These are phyloP conservation scores for Melieria crassipennis DNA, from an alignment of 2,888 invertebrate genomes.

Conservation along the genomic window DNA sequence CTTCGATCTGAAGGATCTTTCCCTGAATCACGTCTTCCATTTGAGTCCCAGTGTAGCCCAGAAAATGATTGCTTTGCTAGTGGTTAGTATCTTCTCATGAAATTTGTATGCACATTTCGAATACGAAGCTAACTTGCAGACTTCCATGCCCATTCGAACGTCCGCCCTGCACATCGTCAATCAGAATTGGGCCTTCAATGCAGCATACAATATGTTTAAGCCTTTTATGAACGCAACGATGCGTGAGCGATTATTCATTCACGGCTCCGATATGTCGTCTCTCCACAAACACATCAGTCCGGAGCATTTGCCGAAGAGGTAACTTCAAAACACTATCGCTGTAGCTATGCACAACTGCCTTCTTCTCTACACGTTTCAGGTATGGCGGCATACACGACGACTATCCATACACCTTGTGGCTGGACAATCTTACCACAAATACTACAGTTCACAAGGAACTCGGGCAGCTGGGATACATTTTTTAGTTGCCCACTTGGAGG, in stretches of 20 bases:
- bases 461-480: slow-evolving; percentile 72
- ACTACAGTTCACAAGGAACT: slow-evolving; percentile 72
- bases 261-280: slow-evolving; percentile 77
- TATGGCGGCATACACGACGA: slow-evolving; percentile 72
- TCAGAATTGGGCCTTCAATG: slow-evolving; percentile 84
- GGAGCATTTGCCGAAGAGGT: slow-evolving; percentile 74
- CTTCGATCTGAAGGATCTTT: slow-evolving; percentile 78
- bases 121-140: slow-evolving; percentile 65
- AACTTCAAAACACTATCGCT: neutral
- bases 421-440: slow-evolving; percentile 71
- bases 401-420: slow-evolving; percentile 79
- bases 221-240: slow-evolving; percentile 77
- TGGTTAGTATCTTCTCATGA: slow-evolving; percentile 68
- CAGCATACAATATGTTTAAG: slow-evolving; percentile 80
- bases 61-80: slow-evolving; percentile 75
- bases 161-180: slow-evolving; percentile 81
- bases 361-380: slow-evolving; percentile 42
- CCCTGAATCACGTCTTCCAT: slow-evolving; percentile 77
- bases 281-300: slow-evolving; percentile 79
- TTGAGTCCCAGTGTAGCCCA: slow-evolving; percentile 77
- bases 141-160: slow-evolving; percentile 78
- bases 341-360: neutral
- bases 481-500: slow-evolving; percentile 52
- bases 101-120: neutral
- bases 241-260: slow-evolving; percentile 71